Percentiles rank a stretch among this genome's conserved stretches.
phyloP scores from a whole-genome alignment of 2,888 invertebrate species.

The Orchesella flavescens region DNA sequence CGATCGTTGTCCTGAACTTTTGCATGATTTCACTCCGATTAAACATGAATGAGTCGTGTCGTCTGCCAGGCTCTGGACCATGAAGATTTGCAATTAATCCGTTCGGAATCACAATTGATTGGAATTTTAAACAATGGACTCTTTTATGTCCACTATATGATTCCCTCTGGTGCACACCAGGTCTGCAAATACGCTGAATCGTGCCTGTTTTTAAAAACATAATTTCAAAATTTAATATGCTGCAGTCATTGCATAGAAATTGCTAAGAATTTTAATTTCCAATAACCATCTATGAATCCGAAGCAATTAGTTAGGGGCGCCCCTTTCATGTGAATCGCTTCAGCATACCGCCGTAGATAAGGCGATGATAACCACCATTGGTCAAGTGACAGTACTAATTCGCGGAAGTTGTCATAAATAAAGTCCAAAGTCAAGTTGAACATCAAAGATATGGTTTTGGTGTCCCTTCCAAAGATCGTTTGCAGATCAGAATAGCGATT shows the following conservation, averaged over 20 bases:
- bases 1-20: not conserved
- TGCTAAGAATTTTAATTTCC: not conserved
- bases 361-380: not conserved
- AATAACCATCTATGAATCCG: constrained; percentile 5
- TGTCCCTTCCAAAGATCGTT: not conserved
- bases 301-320: not conserved
- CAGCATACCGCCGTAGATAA: not conserved
- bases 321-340: not conserved
- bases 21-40: not conserved
- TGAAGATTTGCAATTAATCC: constrained; percentile 24
- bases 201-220: not conserved
- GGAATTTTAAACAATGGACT: not conserved
- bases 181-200: not conserved
- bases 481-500: not conserved
- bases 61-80: constrained; percentile 15
- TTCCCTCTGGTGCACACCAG: not conserved
- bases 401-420: not conserved
- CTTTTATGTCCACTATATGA: not conserved
- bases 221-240: too few relatives aligned
- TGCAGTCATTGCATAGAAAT: too few relatives aligned
- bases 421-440: not conserved
- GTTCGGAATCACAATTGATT: constrained; percentile 5
- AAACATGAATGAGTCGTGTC: constrained; percentile 28
- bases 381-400: not conserved
- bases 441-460: not conserved